Evolutionary conservation across 2,797 vertebrate genomes (phyloP).

Genomic region (Sebastes hubbsi): DNA sequence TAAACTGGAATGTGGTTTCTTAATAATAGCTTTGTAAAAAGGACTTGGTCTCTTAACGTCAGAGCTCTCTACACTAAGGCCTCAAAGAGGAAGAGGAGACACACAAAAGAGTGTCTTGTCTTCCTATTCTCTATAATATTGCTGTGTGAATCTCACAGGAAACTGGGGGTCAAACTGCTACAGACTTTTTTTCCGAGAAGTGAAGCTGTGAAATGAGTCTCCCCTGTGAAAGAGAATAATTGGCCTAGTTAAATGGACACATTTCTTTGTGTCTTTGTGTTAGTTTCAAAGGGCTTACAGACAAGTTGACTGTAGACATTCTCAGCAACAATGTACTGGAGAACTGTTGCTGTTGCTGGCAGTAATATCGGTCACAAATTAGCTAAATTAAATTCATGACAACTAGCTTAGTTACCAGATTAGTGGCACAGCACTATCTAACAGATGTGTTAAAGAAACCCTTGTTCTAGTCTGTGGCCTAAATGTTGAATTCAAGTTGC

Average conservation of each 20-base stretch:
- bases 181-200: conserved; percentile 72
- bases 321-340: conserved; percentile 10
- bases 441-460: conserved; percentile 10
- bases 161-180: conserved; percentile 78
- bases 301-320: conserved; percentile 11
- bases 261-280: conserved; percentile 23
- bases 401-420: conserved; percentile 7
- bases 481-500: too few species aligned
- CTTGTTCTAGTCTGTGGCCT: neutral
- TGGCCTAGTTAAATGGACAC: conserved; percentile 26
- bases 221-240: conserved; percentile 43
- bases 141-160: conserved; percentile 80
- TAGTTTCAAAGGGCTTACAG: conserved; percentile 27
- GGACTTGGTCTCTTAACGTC: conserved; percentile 26
- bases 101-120: conserved; percentile 70
- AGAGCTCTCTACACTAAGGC: conserved; percentile 27
- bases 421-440: neutral
- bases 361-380: neutral
- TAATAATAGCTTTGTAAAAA: conserved; percentile 35
- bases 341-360: neutral
- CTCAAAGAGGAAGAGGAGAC: conserved; percentile 61
- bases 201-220: conserved; percentile 66
- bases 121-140: conserved; percentile 50
- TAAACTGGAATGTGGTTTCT: conserved; percentile 33
- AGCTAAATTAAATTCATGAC: neutral